Evolutionary conservation across 35 echinoderm and acorn worm species (phyloP).

Genomic region (Stichopus chloronotus): DNA sequence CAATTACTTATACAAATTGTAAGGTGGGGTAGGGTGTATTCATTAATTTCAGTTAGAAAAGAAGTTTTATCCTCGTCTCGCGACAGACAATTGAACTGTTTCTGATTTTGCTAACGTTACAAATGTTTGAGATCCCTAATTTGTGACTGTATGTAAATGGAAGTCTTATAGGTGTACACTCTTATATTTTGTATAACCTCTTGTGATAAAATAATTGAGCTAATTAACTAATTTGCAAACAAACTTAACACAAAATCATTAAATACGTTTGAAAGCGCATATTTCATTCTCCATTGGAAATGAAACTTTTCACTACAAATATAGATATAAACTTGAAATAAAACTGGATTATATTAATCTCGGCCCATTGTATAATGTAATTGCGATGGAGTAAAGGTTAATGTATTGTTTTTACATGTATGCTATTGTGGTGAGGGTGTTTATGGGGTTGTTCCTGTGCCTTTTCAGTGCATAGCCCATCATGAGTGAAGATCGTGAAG

Average conservation of each 20-base stretch:
- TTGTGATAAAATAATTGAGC: conserved; percentile 7
- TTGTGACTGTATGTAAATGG: background rate
- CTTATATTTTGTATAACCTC: background rate
- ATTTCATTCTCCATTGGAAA: conserved; percentile 4
- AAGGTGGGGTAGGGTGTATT: conserved; percentile 14
- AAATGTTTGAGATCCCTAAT: background rate
- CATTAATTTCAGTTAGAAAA: background rate
- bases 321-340: no score
- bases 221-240: background rate
- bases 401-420: background rate
- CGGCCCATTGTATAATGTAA: conserved; percentile 1
- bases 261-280: background rate
- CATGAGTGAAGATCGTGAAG: conserved; percentile 38
- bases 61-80: background rate
- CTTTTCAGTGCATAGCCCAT: conserved; percentile 17
- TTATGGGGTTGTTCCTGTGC: conserved; percentile 14
- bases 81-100: conserved; percentile 15
- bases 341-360: conserved; percentile 12
- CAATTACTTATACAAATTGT: conserved; percentile 13
- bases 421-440: background rate
- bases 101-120: background rate
- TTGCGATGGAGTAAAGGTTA: background rate
- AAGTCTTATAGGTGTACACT: conserved; percentile 2
- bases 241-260: conserved; percentile 10
- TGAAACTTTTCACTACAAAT: background rate